Evolutionary conservation across 2,113 vertebrate genomes (phyloP).

Genomic region (Peromyscus maniculatus): DNA sequence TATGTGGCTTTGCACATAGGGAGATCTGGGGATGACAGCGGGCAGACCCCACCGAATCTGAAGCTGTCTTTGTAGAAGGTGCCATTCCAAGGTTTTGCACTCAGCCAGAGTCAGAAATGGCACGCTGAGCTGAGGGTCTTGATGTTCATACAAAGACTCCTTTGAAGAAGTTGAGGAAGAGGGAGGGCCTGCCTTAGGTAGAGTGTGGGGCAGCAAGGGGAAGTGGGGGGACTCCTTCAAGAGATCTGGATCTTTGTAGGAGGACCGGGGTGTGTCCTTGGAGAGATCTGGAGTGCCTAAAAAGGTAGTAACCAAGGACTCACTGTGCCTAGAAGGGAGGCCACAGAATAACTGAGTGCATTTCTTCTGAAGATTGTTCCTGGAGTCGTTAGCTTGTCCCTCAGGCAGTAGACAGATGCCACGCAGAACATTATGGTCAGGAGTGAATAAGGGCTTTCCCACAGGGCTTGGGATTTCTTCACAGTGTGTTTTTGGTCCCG

Average conservation of each 20-base stretch:
- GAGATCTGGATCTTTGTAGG: neutral
- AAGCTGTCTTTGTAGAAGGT: conserved; percentile 71
- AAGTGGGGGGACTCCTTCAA: neutral
- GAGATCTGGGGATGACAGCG: neutral
- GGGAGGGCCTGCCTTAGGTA: neutral
- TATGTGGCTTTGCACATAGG: neutral
- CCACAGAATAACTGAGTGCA: conserved; percentile 75
- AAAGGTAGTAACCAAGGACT: conserved; percentile 62
- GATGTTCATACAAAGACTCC: neutral
- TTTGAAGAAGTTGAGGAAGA: neutral
- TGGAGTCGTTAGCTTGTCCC: neutral
- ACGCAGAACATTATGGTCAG: neutral
- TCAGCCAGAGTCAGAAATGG: conserved; percentile 62
- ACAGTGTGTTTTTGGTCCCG: neutral
- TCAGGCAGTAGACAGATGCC: neutral
- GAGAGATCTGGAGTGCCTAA: neutral
- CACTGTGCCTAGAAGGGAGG: conserved; percentile 77
- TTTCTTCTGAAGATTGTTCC: neutral
- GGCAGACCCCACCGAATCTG: conserved; percentile 65
- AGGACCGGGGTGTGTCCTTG: neutral
- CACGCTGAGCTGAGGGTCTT: neutral
- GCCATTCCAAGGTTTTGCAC: conserved; percentile 69
- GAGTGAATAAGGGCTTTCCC: neutral
- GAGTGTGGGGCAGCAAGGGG: neutral
- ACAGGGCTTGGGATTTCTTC: neutral